Percentiles rank a stretch among this genome's conserved stretches.
Conservation (phyloP, 2,888 invertebrate species). For the Tanytarsus gracilentus region DNA sequence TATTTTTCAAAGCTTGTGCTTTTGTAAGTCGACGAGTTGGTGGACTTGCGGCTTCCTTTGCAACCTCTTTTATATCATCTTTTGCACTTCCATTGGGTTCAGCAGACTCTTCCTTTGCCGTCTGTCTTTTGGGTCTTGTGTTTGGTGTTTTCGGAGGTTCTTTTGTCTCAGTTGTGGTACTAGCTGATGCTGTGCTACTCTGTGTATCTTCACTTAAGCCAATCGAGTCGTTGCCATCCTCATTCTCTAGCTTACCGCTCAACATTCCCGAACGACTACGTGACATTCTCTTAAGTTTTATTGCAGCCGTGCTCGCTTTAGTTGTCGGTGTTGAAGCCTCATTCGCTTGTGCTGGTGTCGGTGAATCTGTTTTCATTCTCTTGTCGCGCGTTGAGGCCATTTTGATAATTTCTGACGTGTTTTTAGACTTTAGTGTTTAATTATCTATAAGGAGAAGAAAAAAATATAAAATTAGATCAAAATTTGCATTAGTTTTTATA, state of each 20-base stretch:
- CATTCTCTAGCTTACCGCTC: conserved; percentile 12
- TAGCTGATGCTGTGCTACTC: conserved; percentile 14
- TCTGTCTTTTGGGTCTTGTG: conserved; percentile 22
- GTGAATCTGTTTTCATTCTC: conserved; percentile 33
- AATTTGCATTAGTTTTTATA: too few species aligned
- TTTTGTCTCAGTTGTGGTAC: background rate
- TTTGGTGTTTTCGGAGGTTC: conserved; percentile 26
- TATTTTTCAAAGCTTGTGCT: conserved; percentile 8
- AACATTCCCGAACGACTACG: conserved; percentile 20
- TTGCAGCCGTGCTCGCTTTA: conserved; percentile 8
- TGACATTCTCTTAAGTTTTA: conserved; percentile 26
- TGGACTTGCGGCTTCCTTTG: background rate
- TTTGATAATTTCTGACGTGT: background rate
- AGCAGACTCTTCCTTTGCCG: conserved; percentile 1
- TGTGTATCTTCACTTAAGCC: conserved; percentile 22
- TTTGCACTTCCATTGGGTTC: conserved; percentile 15
- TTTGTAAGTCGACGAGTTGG: conserved; percentile 3
- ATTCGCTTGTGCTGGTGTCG: conserved; percentile 30
- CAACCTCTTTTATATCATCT: background rate
- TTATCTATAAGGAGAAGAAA: background rate
- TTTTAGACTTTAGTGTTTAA: background rate
- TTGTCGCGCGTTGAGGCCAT: conserved; percentile 30
- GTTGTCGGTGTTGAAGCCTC: conserved; percentile 27
- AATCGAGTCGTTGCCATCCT: conserved; percentile 18
- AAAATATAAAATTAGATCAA: too few species aligned